Conservation (phyloP, 2,113 vertebrate species). For the Pelecanoides urinatrix region DNA sequence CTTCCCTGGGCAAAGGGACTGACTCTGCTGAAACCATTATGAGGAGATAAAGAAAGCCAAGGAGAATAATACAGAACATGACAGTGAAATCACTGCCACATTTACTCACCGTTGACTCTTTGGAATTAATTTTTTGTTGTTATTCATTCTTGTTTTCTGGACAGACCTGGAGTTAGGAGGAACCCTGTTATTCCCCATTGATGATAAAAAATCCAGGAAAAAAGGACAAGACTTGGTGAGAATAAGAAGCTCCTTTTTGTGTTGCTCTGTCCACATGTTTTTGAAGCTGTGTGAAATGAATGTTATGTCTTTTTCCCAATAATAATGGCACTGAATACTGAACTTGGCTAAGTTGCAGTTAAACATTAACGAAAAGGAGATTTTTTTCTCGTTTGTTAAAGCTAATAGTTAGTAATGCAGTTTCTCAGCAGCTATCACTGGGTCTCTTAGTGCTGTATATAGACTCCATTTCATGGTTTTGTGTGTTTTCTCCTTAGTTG, state of each 20-base stretch:
- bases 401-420: background rate
- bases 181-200: conserved; percentile 87
- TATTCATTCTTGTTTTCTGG: conserved; percentile 16
- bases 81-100: background rate
- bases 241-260: background rate
- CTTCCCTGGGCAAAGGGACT: background rate
- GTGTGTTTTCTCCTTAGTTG: conserved; percentile 72
- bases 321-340: background rate
- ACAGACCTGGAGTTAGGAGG: conserved; percentile 86
- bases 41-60: background rate
- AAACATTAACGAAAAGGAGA: background rate
- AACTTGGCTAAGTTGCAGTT: background rate
- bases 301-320: background rate
- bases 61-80: background rate
- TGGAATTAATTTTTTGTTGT: background rate
- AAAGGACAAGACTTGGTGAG: conserved; percentile 85
- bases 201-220: conserved; percentile 86
- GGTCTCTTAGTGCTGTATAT: background rate
- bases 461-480: background rate
- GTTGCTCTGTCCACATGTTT: background rate
- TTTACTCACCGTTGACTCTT: background rate
- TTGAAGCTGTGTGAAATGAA: background rate
- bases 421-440: background rate
- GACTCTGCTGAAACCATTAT: background rate
- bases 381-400: background rate